Base-by-base conservation (phyloP, 2,113 vertebrate species). In the Sigmodon hispidus region DNA sequence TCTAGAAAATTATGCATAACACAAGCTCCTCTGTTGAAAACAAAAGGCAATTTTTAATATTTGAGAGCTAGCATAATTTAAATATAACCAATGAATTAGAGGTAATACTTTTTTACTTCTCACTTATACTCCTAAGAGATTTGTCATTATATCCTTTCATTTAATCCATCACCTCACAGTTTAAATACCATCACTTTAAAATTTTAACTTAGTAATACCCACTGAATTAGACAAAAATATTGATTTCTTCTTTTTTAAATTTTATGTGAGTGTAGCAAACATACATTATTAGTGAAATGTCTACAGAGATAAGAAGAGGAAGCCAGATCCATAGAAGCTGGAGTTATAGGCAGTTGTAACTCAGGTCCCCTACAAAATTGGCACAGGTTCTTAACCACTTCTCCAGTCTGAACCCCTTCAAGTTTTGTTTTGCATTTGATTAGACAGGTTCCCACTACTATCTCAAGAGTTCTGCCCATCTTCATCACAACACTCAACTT, bases 161-260 rank as follows among this genome's bases (percentile, higher is more conserved):
- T 85, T n/a, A 67, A 34, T 59, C 59, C 89, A 52, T 72, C 1
- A 77, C 15, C 34, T 67, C 29, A 67, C 9, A 93, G 11, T 92
- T 96, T 26, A 80, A 96, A 92, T 85, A 83, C 4, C n/a, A n/a
- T 52, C 26, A 87, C 72, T 26, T 70, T 84, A 90, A 83, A 81
- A 83, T 29, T 83, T 3, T 59, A 15, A 36, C 77, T 89, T 43
- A 61, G 45, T 86, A 91, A 40, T 59, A 70, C 26, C 69, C 87
- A 40, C 79, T 57, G 7, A 79, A 79, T 79, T 52, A 79, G 21
- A 55, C 17, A 63, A 61, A 19, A 61, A 61, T 19, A 59, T 21
- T 59, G 17, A 7, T 61, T 63, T 29, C 22, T 4, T 72, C 9
- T 8, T 17, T 72, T 40, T 70, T 70, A n/a, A n/a, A 12, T 45